Base-by-base conservation (phyloP, 2,113 vertebrate genomes). In the Chlorocebus sabaeus region DNA sequence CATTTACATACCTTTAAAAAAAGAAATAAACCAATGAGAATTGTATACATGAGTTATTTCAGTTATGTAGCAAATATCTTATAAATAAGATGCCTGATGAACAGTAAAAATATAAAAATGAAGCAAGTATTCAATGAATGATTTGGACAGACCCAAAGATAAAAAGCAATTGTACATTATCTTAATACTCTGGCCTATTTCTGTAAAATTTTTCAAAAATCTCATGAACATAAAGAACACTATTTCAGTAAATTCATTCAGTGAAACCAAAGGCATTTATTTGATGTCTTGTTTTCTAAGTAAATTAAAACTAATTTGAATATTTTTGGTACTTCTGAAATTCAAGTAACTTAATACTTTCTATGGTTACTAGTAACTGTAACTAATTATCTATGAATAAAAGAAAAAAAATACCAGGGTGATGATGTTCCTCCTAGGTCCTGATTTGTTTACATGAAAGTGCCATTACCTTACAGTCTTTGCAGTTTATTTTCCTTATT, bases 331-430 rank as follows among this genome's bases (percentile, higher is more conserved):
- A 43, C 20, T 88, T 90, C 23, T 55, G n/a, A 87, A 85, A 93
- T 96, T 68, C 45, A 91, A 83, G 90, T 79, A 70, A 43, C 18
- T 89, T 88, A 64, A 68, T 12, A 93, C 48, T 94, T 90, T 85
- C 72, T 79, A n/a, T 55, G 17, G 35, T 82, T 94, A 86, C 35
- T 52, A 48, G 45, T 43, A 87, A 61, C 17, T 32, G 48, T 3
- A 55, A 50, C 50, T 73, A 87, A 90, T 83, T 70, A 59, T 6
- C 17, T 81, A 20, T 35, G 11, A 85, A 48, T 86, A 64, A n/a
- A 85, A 55, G 38, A n/a, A 85, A 57, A 76, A 30, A 48, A 0
- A 61, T 75, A 32, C 16, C 72, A 68, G 2, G 6, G 38, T 78
- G 27, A 87, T 86, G 25, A 70, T 68, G 5, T 93, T 23, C 43